These are phyloP conservation scores for Sesia apiformis DNA, from an alignment of 2,888 invertebrate genomes.

Conservation along the genomic window DNA sequence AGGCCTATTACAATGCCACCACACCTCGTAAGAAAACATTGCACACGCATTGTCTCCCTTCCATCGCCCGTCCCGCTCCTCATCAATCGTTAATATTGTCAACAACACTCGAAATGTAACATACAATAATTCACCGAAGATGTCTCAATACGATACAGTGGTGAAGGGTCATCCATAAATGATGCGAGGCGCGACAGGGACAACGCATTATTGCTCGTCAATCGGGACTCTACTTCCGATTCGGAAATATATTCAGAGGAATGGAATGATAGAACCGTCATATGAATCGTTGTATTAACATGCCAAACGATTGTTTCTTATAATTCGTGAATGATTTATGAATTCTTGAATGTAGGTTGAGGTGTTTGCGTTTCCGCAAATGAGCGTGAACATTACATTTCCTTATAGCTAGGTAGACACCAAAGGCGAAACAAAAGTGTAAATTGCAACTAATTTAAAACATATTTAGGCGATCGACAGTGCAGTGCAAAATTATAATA, in stretches of 20 bases:
- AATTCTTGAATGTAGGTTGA: slow-evolving; percentile 41
- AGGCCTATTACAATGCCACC: slow-evolving; percentile 70
- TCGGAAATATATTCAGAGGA: slow-evolving; percentile 70
- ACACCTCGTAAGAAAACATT: slow-evolving; percentile 55
- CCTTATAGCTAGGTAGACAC: too few relatives aligned
- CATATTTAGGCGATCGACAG: too few relatives aligned
- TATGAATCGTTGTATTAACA: slow-evolving; percentile 46
- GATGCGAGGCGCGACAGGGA: slow-evolving; percentile 66
- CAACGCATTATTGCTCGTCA: slow-evolving; percentile 66
- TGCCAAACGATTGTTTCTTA: slow-evolving; percentile 44
- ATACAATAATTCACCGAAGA: slow-evolving; percentile 9
- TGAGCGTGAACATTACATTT: slow-evolving; percentile 4
- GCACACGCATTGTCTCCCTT: slow-evolving; percentile 38
- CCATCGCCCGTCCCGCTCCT: slow-evolving; percentile 44
- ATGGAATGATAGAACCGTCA: slow-evolving; percentile 49
- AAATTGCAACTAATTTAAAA: too few relatives aligned
- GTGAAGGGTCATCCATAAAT: slow-evolving; percentile 52
- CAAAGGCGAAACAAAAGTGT: too few relatives aligned
- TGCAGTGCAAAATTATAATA: slow-evolving; percentile 31
- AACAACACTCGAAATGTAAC: slow-evolving; percentile 44
- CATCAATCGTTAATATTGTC: slow-evolving; percentile 26
- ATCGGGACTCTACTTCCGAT: slow-evolving; percentile 71
- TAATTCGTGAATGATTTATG: slow-evolving; percentile 45
- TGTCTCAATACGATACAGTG: slow-evolving; percentile 8
- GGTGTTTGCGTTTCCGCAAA: slow-evolving; percentile 18